Evolutionary conservation across 2,113 vertebrate genomes (phyloP).

Genomic region (Pseudorectes ferrugineus): DNA sequence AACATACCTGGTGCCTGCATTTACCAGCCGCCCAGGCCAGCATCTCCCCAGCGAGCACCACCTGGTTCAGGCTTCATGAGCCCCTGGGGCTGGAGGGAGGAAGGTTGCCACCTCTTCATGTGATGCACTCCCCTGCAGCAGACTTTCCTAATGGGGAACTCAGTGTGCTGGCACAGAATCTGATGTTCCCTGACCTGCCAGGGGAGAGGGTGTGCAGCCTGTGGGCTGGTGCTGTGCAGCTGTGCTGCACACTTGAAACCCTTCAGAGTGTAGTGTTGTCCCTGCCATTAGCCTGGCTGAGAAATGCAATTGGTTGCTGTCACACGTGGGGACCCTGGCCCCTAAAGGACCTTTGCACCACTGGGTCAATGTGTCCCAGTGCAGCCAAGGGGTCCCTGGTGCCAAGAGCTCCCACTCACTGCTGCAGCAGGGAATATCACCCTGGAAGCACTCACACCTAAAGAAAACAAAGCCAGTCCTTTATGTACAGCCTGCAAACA

Average conservation of each 20-base stretch:
- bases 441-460: background rate
- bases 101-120: background rate
- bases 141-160: background rate
- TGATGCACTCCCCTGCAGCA: background rate
- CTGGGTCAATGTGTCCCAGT: fast-evolving
- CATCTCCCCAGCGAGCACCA: background rate
- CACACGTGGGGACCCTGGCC: background rate
- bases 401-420: background rate
- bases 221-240: fast-evolving
- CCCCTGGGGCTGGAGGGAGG: background rate
- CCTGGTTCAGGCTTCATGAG: background rate
- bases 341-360: fast-evolving
- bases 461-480: background rate
- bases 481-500: background rate
- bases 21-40: fast-evolving
- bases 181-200: background rate
- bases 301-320: background rate
- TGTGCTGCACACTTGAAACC: background rate
- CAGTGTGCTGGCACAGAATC: background rate
- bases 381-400: background rate
- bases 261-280: background rate
- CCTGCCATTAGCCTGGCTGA: background rate
- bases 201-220: background rate
- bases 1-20: background rate
- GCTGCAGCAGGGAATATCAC: background rate